Conservation (phyloP, 1,140 invertebrate species). For the Grapholita molesta region DNA sequence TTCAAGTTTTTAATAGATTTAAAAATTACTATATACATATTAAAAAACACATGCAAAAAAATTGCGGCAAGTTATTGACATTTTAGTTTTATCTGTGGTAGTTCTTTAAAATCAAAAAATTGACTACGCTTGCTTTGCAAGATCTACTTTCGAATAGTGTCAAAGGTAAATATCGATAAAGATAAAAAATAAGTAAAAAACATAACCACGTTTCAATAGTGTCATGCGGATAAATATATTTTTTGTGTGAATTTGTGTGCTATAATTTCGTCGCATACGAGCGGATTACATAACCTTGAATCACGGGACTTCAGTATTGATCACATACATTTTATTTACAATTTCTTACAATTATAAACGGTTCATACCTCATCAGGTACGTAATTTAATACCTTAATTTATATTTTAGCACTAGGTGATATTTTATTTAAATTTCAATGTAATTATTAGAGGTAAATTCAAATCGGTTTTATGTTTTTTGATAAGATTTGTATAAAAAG, state of each 20-base stretch:
- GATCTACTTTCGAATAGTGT: constrained; percentile 45
- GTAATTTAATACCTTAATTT: constrained; percentile 23
- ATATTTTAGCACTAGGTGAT: neutral
- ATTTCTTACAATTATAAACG: neutral
- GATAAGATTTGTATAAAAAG: neutral
- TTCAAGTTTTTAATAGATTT: no score
- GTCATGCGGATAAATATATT: constrained; percentile 4
- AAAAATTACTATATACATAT: no score
- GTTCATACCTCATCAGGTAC: constrained; percentile 8
- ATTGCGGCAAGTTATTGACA: neutral
- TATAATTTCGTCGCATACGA: constrained; percentile 48
- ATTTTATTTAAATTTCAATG: neutral
- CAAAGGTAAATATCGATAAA: constrained; percentile 56
- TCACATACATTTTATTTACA: constrained; percentile 29
- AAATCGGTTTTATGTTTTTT: neutral
- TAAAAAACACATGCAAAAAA: neutral
- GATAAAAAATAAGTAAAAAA: constrained; percentile 28
- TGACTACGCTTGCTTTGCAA: constrained; percentile 47
- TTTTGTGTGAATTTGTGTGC: constrained; percentile 30
- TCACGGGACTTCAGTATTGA: constrained; percentile 70
- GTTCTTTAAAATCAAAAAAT: constrained; percentile 63
- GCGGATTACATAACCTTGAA: constrained; percentile 75
- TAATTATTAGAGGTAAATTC: neutral
- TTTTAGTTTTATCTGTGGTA: constrained; percentile 11
- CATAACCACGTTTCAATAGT: constrained; percentile 15